Percentiles rank a stretch among this genome's conserved stretches.
These are phyloP conservation scores for Rhogogaster chlorosoma DNA, from an alignment of 2,888 invertebrate species.

Conservation along the genomic window DNA sequence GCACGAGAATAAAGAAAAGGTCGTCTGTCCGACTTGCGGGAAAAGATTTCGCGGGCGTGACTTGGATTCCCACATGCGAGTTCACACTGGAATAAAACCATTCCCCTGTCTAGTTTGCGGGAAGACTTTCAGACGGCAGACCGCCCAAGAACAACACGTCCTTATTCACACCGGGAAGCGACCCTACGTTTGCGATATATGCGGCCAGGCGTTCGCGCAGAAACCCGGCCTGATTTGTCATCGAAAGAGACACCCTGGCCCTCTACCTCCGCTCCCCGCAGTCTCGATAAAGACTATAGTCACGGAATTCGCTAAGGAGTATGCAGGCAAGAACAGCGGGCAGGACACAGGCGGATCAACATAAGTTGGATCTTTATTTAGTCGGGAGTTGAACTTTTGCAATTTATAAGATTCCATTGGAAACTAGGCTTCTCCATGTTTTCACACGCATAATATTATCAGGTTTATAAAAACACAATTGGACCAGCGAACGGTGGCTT, in stretches of 20 bases:
- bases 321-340: constrained; percentile 53
- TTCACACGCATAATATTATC: background rate
- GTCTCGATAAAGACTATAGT: constrained; percentile 67
- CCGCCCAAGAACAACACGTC: constrained; percentile 67
- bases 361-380: background rate
- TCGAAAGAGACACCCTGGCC: constrained; percentile 67
- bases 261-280: constrained; percentile 65
- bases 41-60: constrained; percentile 66
- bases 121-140: constrained; percentile 62
- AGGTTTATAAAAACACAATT: background rate
- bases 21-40: constrained; percentile 67
- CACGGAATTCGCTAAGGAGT: constrained; percentile 65
- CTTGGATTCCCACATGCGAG: constrained; percentile 68
- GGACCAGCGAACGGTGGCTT: background rate
- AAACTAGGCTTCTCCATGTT: background rate
- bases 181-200: constrained; percentile 69
- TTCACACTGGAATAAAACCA: constrained; percentile 70
- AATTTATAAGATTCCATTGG: background rate
- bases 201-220: constrained; percentile 67
- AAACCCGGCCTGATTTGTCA: constrained; percentile 69
- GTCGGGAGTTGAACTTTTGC: background rate
- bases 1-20: constrained; percentile 68
- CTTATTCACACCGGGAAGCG: constrained; percentile 68
- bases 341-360: background rate
- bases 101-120: constrained; percentile 69